Conservation (phyloP, 1,140 invertebrate species). For the Gonatopus flavifemur region DNA sequence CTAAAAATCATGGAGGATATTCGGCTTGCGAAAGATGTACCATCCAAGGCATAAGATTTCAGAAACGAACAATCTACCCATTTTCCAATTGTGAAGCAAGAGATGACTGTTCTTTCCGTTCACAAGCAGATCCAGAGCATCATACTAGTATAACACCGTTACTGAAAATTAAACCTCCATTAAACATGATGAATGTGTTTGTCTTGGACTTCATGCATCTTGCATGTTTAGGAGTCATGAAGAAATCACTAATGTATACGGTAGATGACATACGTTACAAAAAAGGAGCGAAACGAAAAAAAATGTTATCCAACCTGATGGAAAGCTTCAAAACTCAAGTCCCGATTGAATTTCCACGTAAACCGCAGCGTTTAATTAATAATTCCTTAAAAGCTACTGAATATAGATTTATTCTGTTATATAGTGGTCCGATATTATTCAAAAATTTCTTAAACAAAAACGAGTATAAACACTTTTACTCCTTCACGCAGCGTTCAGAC, state of each 20-base stretch:
- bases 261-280: neutral
- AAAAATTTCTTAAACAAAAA: conserved; percentile 12
- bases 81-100: neutral
- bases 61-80: conserved; percentile 10
- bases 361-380: neutral
- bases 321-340: neutral
- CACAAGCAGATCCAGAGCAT: too few species aligned
- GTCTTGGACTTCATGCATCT: neutral
- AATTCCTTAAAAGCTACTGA: neutral
- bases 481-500: conserved; percentile 19
- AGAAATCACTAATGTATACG: neutral
- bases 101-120: too few species aligned
- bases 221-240: too few species aligned
- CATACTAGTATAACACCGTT: neutral
- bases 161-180: too few species aligned
- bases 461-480: conserved; percentile 22
- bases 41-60: neutral
- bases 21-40: too few species aligned
- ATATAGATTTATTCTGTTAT: conserved; percentile 16
- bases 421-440: conserved; percentile 19
- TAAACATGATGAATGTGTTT: conserved; percentile 10
- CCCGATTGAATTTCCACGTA: conserved; percentile 3
- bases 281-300: neutral
- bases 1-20: conserved; percentile 15
- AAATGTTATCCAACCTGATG: neutral